Percentiles rank a stretch among this genome's conserved stretches.
Conservation (phyloP, 1,140 invertebrate species). For the Homalodisca vitripennis region DNA sequence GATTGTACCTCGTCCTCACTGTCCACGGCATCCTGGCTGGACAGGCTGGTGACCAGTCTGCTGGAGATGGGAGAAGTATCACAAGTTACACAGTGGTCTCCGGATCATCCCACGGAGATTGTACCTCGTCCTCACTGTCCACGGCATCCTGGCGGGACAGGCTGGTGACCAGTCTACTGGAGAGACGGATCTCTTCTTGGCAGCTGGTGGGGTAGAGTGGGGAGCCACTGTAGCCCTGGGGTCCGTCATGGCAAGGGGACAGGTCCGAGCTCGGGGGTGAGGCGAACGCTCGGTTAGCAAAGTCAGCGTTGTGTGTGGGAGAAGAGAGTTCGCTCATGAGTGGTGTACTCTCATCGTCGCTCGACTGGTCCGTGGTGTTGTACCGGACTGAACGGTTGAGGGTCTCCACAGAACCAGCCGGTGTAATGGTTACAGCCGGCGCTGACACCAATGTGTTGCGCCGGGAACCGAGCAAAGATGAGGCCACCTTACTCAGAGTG, state of each 20-base stretch:
- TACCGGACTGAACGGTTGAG: slow-evolving; percentile 4
- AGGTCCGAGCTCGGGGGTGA: not conserved
- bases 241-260: slow-evolving; percentile 1
- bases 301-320: slow-evolving; percentile 36
- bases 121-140: slow-evolving; percentile 27
- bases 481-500: slow-evolving; percentile 7
- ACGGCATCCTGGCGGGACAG: not conserved
- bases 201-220: not conserved
- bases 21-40: too few relatives aligned
- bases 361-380: slow-evolving; percentile 36
- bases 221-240: slow-evolving; percentile 3
- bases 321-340: slow-evolving; percentile 55
- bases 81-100: slow-evolving; percentile 39
- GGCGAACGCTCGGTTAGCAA: not conserved
- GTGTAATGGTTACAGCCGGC: slow-evolving; percentile 31
- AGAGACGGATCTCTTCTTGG: not conserved
- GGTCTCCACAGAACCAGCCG: slow-evolving; percentile 28
- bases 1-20: too few relatives aligned
- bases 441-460: not conserved
- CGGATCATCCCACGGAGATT: slow-evolving; percentile 29
- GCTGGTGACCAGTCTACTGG: not conserved
- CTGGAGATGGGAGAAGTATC: too few relatives aligned
- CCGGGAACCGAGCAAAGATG: not conserved
- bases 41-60: too few relatives aligned
- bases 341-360: slow-evolving; percentile 63